Conservation (phyloP, 2,113 vertebrate species). For the Mustela lutreola region DNA sequence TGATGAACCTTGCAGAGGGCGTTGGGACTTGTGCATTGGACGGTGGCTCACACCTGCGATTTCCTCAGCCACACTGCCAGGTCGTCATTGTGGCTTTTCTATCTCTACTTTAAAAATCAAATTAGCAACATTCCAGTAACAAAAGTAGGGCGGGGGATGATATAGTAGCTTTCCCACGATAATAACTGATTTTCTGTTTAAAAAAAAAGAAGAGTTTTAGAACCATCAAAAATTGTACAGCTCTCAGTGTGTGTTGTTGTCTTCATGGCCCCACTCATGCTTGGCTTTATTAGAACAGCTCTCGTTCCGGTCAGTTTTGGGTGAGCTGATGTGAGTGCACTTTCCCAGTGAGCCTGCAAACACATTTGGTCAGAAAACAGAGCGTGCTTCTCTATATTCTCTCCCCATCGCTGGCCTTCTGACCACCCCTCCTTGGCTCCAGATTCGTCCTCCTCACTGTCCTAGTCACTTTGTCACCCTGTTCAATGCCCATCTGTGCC, state of each 20-base stretch:
- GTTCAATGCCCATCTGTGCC: neutral
- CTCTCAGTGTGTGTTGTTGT: neutral
- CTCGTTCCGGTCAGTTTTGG: too few species aligned
- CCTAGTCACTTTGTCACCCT: neutral
- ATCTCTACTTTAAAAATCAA: neutral
- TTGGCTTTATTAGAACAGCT: neutral
- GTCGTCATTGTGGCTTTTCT: neutral
- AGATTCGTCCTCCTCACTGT: too few species aligned
- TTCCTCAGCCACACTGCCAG: neutral
- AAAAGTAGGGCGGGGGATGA: neutral
- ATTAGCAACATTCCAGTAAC: neutral
- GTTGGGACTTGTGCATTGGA: neutral
- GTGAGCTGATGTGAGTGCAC: neutral
- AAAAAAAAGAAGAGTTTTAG: neutral
- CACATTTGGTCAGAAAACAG: neutral
- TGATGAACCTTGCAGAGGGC: neutral
- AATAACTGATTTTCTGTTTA: neutral
- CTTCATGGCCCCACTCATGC: neutral
- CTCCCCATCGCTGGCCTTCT: neutral
- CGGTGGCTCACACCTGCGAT: accelerated
- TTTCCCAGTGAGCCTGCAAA: neutral
- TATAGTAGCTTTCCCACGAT: neutral
- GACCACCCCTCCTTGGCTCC: neutral
- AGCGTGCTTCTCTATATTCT: neutral
- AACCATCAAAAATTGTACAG: too few species aligned